phyloP scores from a whole-genome alignment of 2,888 invertebrate species.

The Cepaea hortensis region DNA sequence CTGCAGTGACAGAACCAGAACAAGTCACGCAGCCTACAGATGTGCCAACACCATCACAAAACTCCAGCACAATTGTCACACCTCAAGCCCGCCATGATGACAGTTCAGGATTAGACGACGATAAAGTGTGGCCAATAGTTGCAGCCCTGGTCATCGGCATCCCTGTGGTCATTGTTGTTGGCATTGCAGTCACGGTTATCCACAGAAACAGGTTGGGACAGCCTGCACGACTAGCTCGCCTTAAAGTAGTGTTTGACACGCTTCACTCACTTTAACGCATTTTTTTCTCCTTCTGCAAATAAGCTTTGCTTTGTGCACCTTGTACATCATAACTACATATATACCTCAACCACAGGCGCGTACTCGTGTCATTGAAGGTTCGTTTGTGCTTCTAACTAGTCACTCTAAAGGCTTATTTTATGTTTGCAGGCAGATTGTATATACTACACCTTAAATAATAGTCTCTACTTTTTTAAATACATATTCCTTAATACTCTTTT shows the following conservation, averaged over 20 bases:
- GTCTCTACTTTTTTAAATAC: too few relatives aligned
- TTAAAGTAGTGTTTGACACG: background rate
- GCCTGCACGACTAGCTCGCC: constrained; percentile 4
- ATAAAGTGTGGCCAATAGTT: constrained; percentile 56
- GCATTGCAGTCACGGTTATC: constrained; percentile 58
- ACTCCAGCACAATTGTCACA: background rate
- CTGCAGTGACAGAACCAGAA: background rate
- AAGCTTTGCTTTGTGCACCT: too few relatives aligned
- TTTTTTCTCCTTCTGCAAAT: background rate
- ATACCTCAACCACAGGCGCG: too few relatives aligned
- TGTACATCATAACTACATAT: too few relatives aligned
- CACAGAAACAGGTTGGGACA: constrained; percentile 53
- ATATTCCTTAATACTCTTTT: too few relatives aligned
- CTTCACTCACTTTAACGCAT: constrained; percentile 6
- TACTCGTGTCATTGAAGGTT: too few relatives aligned
- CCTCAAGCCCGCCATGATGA: background rate
- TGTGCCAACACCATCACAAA: background rate
- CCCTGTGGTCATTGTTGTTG: constrained; percentile 57
- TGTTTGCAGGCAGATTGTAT: too few relatives aligned
- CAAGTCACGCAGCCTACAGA: background rate
- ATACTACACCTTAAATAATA: too few relatives aligned
- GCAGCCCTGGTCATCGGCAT: constrained; percentile 58
- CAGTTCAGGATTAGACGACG: constrained; percentile 4
- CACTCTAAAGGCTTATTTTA: too few relatives aligned
- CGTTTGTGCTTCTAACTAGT: too few relatives aligned